Evolutionary conservation across 2,797 vertebrate genomes (phyloP), one percentile per base, ranked within the genome.

Genomic region (Spheniscus humboldti): DNA sequence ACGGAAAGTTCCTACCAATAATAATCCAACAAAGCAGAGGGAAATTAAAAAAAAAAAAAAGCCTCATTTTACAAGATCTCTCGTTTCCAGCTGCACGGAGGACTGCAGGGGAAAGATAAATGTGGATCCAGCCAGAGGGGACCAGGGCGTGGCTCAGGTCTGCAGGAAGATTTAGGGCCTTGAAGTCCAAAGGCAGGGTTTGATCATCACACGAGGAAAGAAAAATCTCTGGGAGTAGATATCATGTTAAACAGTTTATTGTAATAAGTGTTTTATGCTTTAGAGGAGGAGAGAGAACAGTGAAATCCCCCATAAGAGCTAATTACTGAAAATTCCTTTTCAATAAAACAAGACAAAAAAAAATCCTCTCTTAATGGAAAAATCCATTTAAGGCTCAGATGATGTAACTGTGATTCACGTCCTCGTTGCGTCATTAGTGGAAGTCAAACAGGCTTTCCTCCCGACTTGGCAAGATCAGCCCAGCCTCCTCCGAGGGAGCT

Each of bases 261-360:
- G 94, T 87, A 97, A 86, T 96, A 96, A 97, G 94, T 92, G 95
- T 77, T 97, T 94, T 90, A 90, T 86, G 93, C 95, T 97, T 96
- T 94, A 92, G 87, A 96, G 95, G 94, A 97, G 96, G 92, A 94
- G 95, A 96, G 88, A 95, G 95, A 97, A 96, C 91, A 90, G 92
- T 55, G 90, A 96, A 97, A 97, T 97, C 87, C 96, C 95, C 96
- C 56, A 72, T 87, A 97, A 97, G 97, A 97, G 96, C 96, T 97
- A 96, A 97, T 97, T 97, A 97, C 95, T 79, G 87, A 95, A 96
- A 95, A 97, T 96, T 94, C 96, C 92, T 95, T 95, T 96, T 96
- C 94, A 94, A 95, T 96, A 95, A 95, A 97, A 96, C 71, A 92
- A 95, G 94, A 92, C 87, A 43, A 56, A 86, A 91, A 91, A 75